Percentiles rank a stretch among this genome's conserved stretches.
phyloP scores from a whole-genome alignment of 2,113 vertebrate genomes.

The Paramormyrops kingsleyae region DNA sequence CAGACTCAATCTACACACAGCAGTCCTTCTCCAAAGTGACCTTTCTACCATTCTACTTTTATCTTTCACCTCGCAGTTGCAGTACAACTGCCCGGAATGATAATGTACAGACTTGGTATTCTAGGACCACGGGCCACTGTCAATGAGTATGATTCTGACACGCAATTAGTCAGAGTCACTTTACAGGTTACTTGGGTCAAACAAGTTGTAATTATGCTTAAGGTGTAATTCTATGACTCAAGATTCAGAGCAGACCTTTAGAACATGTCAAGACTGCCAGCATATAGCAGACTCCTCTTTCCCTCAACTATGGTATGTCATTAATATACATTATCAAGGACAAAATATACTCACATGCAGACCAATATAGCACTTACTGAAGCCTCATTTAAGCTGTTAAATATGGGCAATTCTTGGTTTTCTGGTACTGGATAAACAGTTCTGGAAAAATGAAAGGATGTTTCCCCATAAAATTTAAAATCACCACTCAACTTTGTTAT shows the following conservation, averaged over 20 bases:
- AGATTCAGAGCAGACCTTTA: neutral
- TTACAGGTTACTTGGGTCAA: constrained; percentile 39
- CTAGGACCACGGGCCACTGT: neutral
- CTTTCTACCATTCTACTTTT: neutral
- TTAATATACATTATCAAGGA: constrained; percentile 8
- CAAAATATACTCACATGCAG: constrained; percentile 9
- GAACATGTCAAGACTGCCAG: neutral
- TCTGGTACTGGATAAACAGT: neutral
- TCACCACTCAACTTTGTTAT: neutral
- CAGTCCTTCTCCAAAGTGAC: neutral
- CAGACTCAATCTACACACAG: neutral
- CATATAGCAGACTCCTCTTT: neutral
- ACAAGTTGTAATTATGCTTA: constrained; percentile 32
- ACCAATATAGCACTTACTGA: neutral
- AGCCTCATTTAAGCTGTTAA: neutral
- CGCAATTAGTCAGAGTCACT: constrained; percentile 30
- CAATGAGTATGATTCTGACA: constrained; percentile 10
- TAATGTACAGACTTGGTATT: constrained; percentile 13
- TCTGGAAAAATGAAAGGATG: neutral
- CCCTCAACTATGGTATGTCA: neutral
- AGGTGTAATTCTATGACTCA: constrained; percentile 20
- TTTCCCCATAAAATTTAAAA: neutral
- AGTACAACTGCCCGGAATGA: neutral
- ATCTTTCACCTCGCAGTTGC: neutral
- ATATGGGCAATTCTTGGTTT: neutral